These are phyloP conservation scores for Unio pictorum DNA, from an alignment of 2,888 invertebrate genomes.

Conservation along the genomic window DNA sequence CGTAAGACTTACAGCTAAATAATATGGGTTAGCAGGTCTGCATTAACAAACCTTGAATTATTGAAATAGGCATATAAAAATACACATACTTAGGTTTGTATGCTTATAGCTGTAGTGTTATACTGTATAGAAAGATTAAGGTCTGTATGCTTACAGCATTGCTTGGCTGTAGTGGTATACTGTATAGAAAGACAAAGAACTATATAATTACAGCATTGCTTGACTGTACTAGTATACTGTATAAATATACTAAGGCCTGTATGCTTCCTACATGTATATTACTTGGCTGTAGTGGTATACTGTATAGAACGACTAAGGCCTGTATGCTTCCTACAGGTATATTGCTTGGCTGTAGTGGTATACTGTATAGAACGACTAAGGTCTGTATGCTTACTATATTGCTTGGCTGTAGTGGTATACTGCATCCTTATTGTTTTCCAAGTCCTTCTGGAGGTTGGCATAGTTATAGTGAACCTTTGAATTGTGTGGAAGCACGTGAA, in stretches of 20 bases:
- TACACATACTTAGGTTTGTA: background rate
- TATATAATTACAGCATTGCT: constrained; percentile 79
- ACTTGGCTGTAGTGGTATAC: constrained; percentile 85
- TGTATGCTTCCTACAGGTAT: too few species aligned
- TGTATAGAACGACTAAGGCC: constrained; percentile 60
- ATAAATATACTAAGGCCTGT: background rate
- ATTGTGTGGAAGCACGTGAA: constrained; percentile 85
- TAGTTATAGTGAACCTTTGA: constrained; percentile 93
- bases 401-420: constrained; percentile 85
- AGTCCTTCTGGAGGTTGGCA: constrained; percentile 87
- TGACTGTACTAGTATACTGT: constrained; percentile 84
- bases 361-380: background rate
- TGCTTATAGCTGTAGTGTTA: constrained; percentile 83
- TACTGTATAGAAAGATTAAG: constrained; percentile 72
- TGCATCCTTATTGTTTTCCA: constrained; percentile 81
- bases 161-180: too few species aligned
- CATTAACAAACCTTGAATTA: too few species aligned
- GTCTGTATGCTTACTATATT: constrained; percentile 76
- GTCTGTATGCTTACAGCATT: too few species aligned
- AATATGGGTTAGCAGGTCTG: too few species aligned
- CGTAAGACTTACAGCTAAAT: too few species aligned
- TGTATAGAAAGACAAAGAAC: background rate
- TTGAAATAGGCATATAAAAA: constrained; percentile 69
- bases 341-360: too few species aligned
- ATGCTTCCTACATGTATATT: constrained; percentile 80